Percentiles rank a stretch among this genome's conserved stretches.
These are phyloP conservation scores for Stenoptilia bipunctidactyla DNA, from an alignment of 2,888 invertebrate species.

Conservation along the genomic window DNA sequence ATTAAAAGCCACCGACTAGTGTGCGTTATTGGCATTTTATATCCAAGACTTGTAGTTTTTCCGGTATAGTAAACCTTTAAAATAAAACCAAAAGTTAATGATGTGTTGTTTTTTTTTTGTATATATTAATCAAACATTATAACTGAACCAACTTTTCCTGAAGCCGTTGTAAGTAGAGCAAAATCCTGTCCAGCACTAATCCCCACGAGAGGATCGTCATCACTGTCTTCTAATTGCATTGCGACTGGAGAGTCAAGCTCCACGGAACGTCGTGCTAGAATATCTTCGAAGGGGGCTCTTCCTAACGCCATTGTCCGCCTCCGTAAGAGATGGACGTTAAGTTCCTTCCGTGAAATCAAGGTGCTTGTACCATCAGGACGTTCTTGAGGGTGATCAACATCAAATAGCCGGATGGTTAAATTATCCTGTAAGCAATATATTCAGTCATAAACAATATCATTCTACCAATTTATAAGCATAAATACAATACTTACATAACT, in stretches of 20 bases:
- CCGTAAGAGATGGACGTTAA: conserved; percentile 46
- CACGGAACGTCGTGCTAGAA: conserved; percentile 28
- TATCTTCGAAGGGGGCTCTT: conserved; percentile 49
- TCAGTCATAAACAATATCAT: conserved; percentile 3
- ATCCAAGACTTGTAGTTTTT: conserved; percentile 87
- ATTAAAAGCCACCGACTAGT: conserved; percentile 75
- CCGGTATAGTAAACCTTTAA: conserved; percentile 84
- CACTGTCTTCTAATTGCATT: conserved; percentile 69
- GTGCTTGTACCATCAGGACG: conserved; percentile 25
- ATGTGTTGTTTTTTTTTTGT: too few relatives aligned
- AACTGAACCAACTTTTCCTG: conserved; percentile 78
- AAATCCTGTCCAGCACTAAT: conserved; percentile 93
- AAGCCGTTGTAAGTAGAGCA: conserved; percentile 83
- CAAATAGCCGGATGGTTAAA: conserved; percentile 47
- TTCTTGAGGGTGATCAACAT: conserved; percentile 30
- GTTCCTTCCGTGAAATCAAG: conserved; percentile 35
- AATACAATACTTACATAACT: conserved; percentile 40
- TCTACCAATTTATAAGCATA: too few relatives aligned
- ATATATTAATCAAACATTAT: too few relatives aligned
- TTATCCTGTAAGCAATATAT: conserved; percentile 32
- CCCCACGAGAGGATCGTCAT: conserved; percentile 84
- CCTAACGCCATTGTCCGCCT: conserved; percentile 48
- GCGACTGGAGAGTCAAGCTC: conserved; percentile 65
- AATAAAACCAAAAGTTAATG: too few relatives aligned
- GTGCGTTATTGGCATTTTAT: conserved; percentile 74